A percentile compares a stretch with the other conserved stretches of the same genome.
Evolutionary conservation across 1,140 invertebrate genomes (phyloP).

Genomic region (Microvelia longipes): DNA sequence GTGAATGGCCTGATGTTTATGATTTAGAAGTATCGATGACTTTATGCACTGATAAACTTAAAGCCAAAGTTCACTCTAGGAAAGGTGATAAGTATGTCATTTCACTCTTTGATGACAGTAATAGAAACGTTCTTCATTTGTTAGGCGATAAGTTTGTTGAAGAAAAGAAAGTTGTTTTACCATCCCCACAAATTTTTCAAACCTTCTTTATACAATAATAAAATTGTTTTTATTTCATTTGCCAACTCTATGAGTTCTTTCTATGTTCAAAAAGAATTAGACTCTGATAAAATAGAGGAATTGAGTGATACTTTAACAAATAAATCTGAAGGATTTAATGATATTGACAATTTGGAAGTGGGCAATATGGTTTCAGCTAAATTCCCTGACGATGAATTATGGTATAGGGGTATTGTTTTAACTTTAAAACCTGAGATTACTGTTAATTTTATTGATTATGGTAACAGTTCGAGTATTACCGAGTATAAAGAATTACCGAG

Average conservation of each 20-base stretch:
- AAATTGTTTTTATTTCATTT: not conserved
- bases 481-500: slow-evolving; percentile 30
- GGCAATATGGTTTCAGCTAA: slow-evolving; percentile 44
- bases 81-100: not conserved
- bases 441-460: slow-evolving; percentile 42
- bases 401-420: slow-evolving; percentile 48
- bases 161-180: not conserved
- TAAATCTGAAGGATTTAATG: slow-evolving; percentile 1
- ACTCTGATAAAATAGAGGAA: slow-evolving; percentile 6
- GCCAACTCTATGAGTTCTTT: not conserved
- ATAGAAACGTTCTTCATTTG: not conserved
- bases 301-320: not conserved
- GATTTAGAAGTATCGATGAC: not conserved
- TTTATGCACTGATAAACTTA: not conserved
- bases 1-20: not conserved
- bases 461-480: slow-evolving; percentile 30
- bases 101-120: not conserved
- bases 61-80: not conserved
- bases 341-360: not conserved
- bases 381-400: slow-evolving; percentile 43
- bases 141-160: not conserved
- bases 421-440: slow-evolving; percentile 34
- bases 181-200: not conserved
- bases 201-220: not conserved
- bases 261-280: not conserved